A percentile compares a stretch with the other conserved stretches of the same genome.
These are phyloP conservation scores for Autographa gamma DNA, from an alignment of 2,888 invertebrate genomes.

Conservation along the genomic window DNA sequence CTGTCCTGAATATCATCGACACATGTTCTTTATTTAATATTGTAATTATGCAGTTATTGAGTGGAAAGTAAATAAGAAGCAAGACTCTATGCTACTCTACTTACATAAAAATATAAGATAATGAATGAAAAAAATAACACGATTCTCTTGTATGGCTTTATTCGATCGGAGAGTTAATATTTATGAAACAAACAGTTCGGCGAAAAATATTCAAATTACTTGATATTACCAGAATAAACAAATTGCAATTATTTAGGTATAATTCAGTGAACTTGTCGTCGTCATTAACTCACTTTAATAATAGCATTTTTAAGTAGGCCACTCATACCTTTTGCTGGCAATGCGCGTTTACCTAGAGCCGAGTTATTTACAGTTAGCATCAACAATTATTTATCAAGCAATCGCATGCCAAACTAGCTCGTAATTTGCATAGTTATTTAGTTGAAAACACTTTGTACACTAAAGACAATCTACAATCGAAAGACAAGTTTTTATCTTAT, in stretches of 20 bases:
- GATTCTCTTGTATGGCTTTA: not conserved
- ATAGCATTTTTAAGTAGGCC: conserved; percentile 64
- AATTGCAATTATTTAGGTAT: not conserved
- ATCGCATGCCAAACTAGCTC: conserved; percentile 61
- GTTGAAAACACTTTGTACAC: conserved; percentile 53
- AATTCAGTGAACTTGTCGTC: conserved; percentile 23
- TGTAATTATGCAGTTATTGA: not conserved
- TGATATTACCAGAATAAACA: not conserved
- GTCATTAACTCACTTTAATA: conserved; percentile 56
- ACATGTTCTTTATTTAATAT: conserved; percentile 5
- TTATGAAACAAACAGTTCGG: not conserved
- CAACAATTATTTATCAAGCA: conserved; percentile 71
- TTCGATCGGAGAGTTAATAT: not conserved
- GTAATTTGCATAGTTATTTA: conserved; percentile 64
- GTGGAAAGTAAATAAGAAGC: not conserved
- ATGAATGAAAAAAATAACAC: not conserved
- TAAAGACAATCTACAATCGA: conserved; percentile 54
- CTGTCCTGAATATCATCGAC: conserved; percentile 6
- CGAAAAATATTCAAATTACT: not conserved
- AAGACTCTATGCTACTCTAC: not conserved
- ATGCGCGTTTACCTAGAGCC: conserved; percentile 58
- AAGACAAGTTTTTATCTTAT: conserved; percentile 77
- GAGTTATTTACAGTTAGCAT: conserved; percentile 74
- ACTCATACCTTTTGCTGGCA: conserved; percentile 48
- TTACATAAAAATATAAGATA: not conserved